A percentile compares a stretch with the other conserved stretches of the same genome.
Evolutionary conservation across 2,888 invertebrate species (phyloP).

Genomic region (Eustalomyia histrio): DNA sequence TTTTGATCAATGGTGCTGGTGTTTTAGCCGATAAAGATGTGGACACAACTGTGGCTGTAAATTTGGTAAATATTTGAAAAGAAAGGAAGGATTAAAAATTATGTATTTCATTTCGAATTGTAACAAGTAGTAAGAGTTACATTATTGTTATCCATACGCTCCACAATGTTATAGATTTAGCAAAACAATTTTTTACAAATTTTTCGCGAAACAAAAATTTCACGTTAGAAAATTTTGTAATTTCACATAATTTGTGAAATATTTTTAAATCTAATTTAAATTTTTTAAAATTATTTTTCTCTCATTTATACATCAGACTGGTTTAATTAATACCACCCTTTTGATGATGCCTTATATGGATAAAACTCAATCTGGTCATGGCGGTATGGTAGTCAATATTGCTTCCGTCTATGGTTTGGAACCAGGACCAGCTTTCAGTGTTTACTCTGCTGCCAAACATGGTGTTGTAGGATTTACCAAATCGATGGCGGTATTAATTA

Average conservation of each 20-base stretch:
- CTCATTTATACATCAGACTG: slow-evolving; percentile 68
- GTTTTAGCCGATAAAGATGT: slow-evolving; percentile 76
- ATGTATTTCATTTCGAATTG: too few species aligned
- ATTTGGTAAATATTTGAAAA: slow-evolving; percentile 73
- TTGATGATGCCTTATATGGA: slow-evolving; percentile 75
- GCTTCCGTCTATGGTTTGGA: slow-evolving; percentile 77
- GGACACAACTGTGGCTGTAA: slow-evolving; percentile 75
- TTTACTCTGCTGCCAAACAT: slow-evolving; percentile 76
- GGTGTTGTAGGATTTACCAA: slow-evolving; percentile 77
- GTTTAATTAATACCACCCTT: slow-evolving; percentile 74
- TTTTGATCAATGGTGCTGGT: slow-evolving; percentile 75
- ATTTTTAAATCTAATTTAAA: too few species aligned
- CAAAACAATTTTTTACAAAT: too few species aligned
- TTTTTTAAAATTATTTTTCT: background rate
- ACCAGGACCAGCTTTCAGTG: slow-evolving; percentile 74
- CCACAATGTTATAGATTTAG: too few species aligned
- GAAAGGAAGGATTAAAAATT: background rate
- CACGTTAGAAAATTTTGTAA: too few species aligned
- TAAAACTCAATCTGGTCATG: slow-evolving; percentile 74
- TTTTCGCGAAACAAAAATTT: too few species aligned
- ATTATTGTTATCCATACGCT: too few species aligned
- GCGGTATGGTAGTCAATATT: slow-evolving; percentile 76
- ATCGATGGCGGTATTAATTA: slow-evolving; percentile 71
- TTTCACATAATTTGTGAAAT: too few species aligned
- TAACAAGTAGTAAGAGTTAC: too few species aligned